Conservation (phyloP, 2,888 invertebrate species). For the Euplexia lucipara region DNA sequence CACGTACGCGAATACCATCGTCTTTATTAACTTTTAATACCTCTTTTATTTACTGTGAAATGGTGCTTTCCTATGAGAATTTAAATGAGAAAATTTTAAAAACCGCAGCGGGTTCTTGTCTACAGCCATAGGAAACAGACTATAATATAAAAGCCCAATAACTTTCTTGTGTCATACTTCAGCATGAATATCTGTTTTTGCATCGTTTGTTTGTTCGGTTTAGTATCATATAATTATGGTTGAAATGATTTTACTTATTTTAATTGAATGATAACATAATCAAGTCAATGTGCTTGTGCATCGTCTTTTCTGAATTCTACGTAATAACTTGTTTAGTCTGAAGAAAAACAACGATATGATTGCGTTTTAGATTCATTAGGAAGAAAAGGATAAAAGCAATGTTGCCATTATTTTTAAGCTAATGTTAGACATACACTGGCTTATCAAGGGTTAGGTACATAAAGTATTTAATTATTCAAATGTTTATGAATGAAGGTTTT, state of each 20-base stretch:
- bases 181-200: constrained; percentile 8
- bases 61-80: not conserved
- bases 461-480: constrained; percentile 61
- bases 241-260: constrained; percentile 10
- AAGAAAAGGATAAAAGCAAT: not conserved
- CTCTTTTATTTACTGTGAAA: constrained; percentile 27
- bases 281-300: constrained; percentile 10
- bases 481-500: constrained; percentile 64
- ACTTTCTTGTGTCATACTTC: constrained; percentile 21
- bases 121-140: not conserved
- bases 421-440: constrained; percentile 18
- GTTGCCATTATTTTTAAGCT: not conserved
- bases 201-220: constrained; percentile 17
- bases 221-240: not conserved
- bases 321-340: not conserved
- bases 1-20: constrained; percentile 28
- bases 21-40: constrained; percentile 36
- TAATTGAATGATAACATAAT: not conserved
- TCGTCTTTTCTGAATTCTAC: not conserved
- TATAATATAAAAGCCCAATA: constrained; percentile 11
- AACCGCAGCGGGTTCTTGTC: not conserved
- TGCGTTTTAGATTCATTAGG: not conserved
- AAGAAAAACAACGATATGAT: not conserved
- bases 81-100: not conserved
- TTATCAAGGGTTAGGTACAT: constrained; percentile 41